Evolutionary conservation across 2,888 invertebrate genomes (phyloP).

Genomic region (Parnassius smintheus): DNA sequence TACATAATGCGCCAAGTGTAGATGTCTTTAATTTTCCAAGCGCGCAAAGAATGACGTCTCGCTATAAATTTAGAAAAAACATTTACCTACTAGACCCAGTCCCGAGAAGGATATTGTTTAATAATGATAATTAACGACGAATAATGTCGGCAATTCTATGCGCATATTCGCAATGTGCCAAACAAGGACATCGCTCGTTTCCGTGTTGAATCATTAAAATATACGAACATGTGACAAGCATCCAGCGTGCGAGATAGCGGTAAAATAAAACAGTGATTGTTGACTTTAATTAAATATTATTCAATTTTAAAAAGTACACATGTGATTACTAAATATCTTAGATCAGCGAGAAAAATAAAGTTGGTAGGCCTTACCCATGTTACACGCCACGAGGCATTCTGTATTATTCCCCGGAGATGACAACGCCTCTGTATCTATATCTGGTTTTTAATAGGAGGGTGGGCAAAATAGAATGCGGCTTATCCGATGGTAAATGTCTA

Average conservation of each 20-base stretch:
- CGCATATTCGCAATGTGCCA: slow-evolving; percentile 69
- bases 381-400: no score
- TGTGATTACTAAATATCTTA: no score
- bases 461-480: no score
- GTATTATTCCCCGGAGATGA: no score
- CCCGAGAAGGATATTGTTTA: slow-evolving; percentile 54
- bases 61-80: slow-evolving; percentile 43
- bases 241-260: slow-evolving; percentile 17
- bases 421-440: no score
- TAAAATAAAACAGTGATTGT: no score
- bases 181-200: slow-evolving; percentile 73
- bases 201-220: slow-evolving; percentile 69
- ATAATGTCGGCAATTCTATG: slow-evolving; percentile 64
- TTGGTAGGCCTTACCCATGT: no score
- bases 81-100: slow-evolving; percentile 34
- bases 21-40: slow-evolving; percentile 28
- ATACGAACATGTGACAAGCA: slow-evolving; percentile 39
- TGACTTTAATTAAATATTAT: no score
- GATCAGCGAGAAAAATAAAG: no score
- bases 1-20: slow-evolving; percentile 26
- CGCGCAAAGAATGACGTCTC: slow-evolving; percentile 38
- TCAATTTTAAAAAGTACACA: no score
- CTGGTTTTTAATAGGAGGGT: no score
- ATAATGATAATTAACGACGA: slow-evolving; percentile 67
- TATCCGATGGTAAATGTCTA: no score